Conservation (phyloP, 2,113 vertebrate genomes). For the Nycticryphes semicollaris region DNA sequence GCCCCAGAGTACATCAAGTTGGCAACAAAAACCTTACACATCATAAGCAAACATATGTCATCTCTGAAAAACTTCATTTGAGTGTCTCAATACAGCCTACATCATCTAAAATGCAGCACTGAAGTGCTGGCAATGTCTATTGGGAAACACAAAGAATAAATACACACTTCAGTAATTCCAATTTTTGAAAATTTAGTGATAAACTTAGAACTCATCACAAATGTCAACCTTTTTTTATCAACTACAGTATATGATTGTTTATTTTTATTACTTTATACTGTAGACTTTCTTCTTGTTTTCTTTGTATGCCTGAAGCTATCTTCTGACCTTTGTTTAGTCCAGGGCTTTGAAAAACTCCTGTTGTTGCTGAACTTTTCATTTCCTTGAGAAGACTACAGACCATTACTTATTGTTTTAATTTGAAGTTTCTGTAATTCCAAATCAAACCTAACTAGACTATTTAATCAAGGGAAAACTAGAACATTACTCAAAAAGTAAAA, state of each 20-base stretch:
- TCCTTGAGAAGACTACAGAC: background rate
- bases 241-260: background rate
- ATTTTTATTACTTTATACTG: background rate
- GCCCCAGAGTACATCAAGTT: background rate
- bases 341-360: background rate
- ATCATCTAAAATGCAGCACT: background rate
- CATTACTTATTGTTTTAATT: slow-evolving; percentile 51
- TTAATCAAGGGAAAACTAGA: slow-evolving; percentile 34
- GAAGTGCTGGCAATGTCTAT: background rate
- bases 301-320: background rate
- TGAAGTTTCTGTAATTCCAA: slow-evolving; percentile 55
- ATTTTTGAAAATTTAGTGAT: background rate
- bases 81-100: background rate
- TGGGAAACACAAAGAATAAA: background rate
- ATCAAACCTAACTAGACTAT: slow-evolving; percentile 45
- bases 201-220: background rate
- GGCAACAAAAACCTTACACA: background rate
- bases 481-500: background rate
- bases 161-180: no score
- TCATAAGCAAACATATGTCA: background rate
- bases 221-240: background rate
- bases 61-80: background rate
- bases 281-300: background rate
- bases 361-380: background rate
- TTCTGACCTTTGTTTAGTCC: background rate